Conservation (phyloP, 2,797 vertebrate genomes). For the Harpagifer antarcticus region DNA sequence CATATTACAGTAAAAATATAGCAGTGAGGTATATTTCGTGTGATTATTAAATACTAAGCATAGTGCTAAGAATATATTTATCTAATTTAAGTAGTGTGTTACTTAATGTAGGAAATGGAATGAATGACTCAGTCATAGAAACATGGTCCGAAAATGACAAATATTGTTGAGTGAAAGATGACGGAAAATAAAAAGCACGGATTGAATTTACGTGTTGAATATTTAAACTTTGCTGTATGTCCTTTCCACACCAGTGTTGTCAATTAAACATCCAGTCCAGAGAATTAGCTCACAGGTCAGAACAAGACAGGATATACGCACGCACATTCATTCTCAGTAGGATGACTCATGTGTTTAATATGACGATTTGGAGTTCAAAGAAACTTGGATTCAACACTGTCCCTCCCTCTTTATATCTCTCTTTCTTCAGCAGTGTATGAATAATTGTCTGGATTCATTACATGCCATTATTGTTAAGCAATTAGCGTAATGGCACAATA, state of each 20-base stretch:
- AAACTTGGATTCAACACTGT: constrained; percentile 21
- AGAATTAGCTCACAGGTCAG: constrained; percentile 65
- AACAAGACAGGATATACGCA: constrained; percentile 56
- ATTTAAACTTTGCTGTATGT: constrained; percentile 31
- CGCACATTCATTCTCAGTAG: constrained; percentile 28
- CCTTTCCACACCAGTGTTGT: constrained; percentile 23
- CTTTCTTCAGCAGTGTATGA: neutral
- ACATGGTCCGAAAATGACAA: constrained; percentile 2
- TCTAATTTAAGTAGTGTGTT: neutral
- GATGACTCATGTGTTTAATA: constrained; percentile 63
- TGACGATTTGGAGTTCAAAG: constrained; percentile 15
- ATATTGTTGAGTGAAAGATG: constrained; percentile 42
- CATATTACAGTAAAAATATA: neutral
- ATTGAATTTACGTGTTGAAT: constrained; percentile 45
- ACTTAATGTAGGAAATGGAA: constrained; percentile 9
- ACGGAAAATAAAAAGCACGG: constrained; percentile 28
- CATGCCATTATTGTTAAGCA: neutral
- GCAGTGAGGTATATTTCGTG: neutral
- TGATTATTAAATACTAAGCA: neutral
- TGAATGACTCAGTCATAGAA: constrained; percentile 13
- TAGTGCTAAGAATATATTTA: neutral
- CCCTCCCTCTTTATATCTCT: neutral
- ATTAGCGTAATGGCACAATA: too few species aligned
- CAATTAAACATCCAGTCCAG: constrained; percentile 38
- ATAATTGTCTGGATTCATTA: neutral